These are phyloP conservation scores for Trachymyrmex septentrionalis DNA, from an alignment of 1,140 invertebrate genomes.

Conservation along the genomic window DNA sequence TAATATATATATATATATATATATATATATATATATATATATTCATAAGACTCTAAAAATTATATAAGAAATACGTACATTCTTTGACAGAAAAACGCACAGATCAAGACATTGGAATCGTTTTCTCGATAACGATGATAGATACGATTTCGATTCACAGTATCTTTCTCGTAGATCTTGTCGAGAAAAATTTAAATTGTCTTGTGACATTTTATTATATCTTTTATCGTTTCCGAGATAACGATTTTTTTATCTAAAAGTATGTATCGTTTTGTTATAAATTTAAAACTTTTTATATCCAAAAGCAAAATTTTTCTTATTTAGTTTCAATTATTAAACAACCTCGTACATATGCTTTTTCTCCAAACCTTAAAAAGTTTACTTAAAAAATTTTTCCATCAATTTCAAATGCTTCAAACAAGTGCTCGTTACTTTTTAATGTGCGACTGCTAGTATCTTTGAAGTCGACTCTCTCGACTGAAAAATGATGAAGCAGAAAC, in stretches of 20 bases:
- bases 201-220: too few relatives aligned
- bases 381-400: neutral
- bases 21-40: too few relatives aligned
- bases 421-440: neutral
- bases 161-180: too few relatives aligned
- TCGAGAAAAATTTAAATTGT: too few relatives aligned
- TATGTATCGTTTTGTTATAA: neutral
- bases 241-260: too few relatives aligned
- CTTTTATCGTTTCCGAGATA: too few relatives aligned
- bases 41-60: neutral
- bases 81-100: too few relatives aligned
- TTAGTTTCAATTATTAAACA: neutral
- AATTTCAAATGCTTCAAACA: neutral
- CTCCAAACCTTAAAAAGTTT: neutral
- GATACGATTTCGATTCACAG: too few relatives aligned
- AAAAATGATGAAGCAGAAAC: neutral
- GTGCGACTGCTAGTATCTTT: neutral
- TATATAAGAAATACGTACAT: neutral
- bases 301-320: neutral
- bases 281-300: neutral
- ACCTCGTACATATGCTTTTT: neutral
- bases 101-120: too few relatives aligned
- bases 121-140: too few relatives aligned
- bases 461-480: neutral
- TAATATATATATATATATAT: too few relatives aligned